Evolutionary conservation across 2,113 vertebrate species (phyloP).

Genomic region (Clarias macrocephalus): DNA sequence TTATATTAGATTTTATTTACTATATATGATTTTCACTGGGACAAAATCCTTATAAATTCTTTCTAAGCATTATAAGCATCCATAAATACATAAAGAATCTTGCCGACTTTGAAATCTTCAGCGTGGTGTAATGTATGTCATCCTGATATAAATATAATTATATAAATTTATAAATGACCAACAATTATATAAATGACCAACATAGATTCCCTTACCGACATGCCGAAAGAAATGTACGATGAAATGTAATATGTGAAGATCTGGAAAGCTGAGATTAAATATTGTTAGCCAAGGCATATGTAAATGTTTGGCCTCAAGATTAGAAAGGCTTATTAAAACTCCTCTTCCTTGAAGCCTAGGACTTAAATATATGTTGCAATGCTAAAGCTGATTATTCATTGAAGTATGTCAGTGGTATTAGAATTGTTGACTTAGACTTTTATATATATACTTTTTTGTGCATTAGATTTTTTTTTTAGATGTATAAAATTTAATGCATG

Average conservation of each 20-base stretch:
- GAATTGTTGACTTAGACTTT: neutral
- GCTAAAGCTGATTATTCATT: neutral
- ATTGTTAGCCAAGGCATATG: neutral
- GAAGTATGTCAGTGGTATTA: neutral
- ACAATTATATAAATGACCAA: too few species aligned
- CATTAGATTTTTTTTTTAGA: neutral
- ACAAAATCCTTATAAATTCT: neutral
- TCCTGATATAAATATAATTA: neutral
- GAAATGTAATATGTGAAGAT: neutral
- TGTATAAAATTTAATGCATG: neutral
- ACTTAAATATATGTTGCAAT: slow-evolving; percentile 18
- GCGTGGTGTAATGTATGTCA: too few species aligned
- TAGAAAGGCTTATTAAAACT: neutral
- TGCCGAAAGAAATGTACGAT: neutral
- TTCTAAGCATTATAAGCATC: too few species aligned
- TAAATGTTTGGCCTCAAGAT: neutral
- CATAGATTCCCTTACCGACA: neutral
- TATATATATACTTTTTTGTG: neutral
- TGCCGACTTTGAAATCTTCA: neutral
- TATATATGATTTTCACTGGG: neutral
- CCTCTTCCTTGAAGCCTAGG: neutral
- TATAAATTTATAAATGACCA: too few species aligned
- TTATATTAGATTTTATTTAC: neutral
- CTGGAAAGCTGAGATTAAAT: neutral
- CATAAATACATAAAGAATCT: too few species aligned